Evolutionary conservation across 2,113 vertebrate genomes (phyloP), one percentile per base, ranked within the genome.

Genomic region (Verasper variegatus): DNA sequence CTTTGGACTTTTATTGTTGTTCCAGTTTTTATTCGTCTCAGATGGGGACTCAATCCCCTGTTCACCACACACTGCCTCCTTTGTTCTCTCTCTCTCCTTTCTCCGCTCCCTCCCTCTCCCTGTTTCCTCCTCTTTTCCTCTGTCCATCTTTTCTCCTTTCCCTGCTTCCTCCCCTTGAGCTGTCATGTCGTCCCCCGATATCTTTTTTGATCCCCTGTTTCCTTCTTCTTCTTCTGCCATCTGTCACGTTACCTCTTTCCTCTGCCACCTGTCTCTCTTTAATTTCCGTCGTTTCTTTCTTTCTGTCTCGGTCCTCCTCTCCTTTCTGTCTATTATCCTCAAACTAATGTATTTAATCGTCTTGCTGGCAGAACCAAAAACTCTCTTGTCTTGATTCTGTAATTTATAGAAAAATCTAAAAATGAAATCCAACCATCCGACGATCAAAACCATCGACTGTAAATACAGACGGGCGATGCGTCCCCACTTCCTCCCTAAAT

Each of bases 21-120:
- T 93, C 84, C 73, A 89, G n/a, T 91, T 90, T 93, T 92, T 90
- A 93, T 93, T 90, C 79, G 82, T 91, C 89, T 92, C 91, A 93
- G 90, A 91, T 91, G 92, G 91, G 80, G 27, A 69, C 82, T 84
- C 80, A 59, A 77, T 90, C 89, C 87, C 78, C 86, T 64, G 84
- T 83, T 80, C 83, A 66, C 82, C 80, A 68, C 89, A 93, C 90
- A 92, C 90, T 92, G 79, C 86, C 86, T 88, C 81, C 88, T 92
- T 93, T 93, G 90, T 93, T 91, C 69, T 13, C 73, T 68, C 58
- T 31, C 68, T 65, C 59, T 58, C 14, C 66, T 57, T 12, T 26
- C 57, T 5, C 87, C 79, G 17, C 67, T n/a, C 67, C 56, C 27
- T 73, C 69, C 73, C 57, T 52, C 62, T 18, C 70, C n/a, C 71